Evolutionary conservation across 2,113 vertebrate species (phyloP).

Genomic region (Peromyscus californicus): DNA sequence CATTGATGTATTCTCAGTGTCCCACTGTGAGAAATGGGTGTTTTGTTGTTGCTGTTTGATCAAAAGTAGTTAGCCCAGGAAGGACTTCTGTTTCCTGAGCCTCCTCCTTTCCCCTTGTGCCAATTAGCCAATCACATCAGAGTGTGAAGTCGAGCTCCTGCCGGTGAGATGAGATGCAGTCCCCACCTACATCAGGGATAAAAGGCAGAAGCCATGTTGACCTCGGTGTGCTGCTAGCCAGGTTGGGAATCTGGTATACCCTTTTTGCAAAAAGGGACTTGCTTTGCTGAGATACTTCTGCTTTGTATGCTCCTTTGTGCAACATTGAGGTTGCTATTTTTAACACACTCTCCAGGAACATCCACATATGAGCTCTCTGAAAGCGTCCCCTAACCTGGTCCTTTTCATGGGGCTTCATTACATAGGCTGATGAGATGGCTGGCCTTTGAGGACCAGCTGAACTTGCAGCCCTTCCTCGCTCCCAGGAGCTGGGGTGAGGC

Average conservation of each 20-base stretch:
- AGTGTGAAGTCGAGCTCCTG: background rate
- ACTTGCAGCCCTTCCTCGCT: background rate
- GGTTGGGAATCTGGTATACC: background rate
- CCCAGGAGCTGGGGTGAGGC: no score
- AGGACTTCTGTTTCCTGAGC: background rate
- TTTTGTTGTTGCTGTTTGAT: background rate
- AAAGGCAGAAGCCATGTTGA: background rate
- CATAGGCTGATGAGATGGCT: background rate
- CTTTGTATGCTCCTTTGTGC: background rate
- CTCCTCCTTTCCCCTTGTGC: background rate
- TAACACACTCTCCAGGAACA: background rate
- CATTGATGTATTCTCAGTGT: background rate
- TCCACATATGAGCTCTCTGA: background rate
- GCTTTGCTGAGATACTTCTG: background rate
- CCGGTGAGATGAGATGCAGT: background rate
- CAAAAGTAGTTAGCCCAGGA: background rate
- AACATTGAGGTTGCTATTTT: background rate
- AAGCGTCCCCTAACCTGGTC: background rate
- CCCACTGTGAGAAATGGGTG: background rate
- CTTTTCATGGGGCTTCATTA: background rate
- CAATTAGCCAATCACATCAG: background rate
- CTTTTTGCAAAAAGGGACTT: background rate
- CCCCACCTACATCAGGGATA: background rate
- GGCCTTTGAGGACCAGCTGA: background rate
- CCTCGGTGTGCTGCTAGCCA: background rate